Conservation (phyloP, 2,797 vertebrate species). For the Halcyon leucocephala region DNA sequence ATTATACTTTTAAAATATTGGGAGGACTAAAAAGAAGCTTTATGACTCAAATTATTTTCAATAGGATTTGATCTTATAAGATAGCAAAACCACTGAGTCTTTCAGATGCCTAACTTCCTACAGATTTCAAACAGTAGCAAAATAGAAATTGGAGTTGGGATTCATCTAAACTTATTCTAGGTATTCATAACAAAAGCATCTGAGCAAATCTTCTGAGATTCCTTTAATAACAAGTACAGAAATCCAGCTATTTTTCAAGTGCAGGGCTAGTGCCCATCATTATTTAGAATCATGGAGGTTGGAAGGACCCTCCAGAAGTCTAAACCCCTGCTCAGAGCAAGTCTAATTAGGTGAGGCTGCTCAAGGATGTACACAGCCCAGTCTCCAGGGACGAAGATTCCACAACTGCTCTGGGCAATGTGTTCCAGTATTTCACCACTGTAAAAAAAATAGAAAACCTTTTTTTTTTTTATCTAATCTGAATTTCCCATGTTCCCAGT, state of each 20-base stretch:
- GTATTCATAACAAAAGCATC: neutral
- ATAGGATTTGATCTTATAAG: neutral
- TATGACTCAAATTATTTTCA: neutral
- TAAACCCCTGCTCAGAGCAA: neutral
- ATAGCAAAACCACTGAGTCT: neutral
- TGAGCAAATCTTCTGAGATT: neutral
- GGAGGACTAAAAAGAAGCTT: neutral
- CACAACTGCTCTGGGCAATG: too few species aligned
- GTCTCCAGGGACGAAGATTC: too few species aligned
- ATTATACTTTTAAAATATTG: neutral
- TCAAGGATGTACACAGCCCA: too few species aligned
- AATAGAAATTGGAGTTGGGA: neutral
- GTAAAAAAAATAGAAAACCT: neutral
- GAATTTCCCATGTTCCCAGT: neutral
- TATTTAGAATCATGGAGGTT: neutral
- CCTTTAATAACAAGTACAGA: neutral
- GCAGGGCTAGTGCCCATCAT: neutral
- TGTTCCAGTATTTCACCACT: neutral
- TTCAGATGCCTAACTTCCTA: neutral
- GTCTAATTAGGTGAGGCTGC: too few species aligned
- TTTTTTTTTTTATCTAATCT: neutral
- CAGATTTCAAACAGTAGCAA: neutral
- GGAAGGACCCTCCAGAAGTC: neutral
- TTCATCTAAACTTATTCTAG: neutral
- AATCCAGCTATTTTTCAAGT: neutral